Percentiles rank a stretch among this genome's conserved stretches.
Evolutionary conservation across 2,797 vertebrate species (phyloP).

Genomic region (Myiothlypis chrysogaster): DNA sequence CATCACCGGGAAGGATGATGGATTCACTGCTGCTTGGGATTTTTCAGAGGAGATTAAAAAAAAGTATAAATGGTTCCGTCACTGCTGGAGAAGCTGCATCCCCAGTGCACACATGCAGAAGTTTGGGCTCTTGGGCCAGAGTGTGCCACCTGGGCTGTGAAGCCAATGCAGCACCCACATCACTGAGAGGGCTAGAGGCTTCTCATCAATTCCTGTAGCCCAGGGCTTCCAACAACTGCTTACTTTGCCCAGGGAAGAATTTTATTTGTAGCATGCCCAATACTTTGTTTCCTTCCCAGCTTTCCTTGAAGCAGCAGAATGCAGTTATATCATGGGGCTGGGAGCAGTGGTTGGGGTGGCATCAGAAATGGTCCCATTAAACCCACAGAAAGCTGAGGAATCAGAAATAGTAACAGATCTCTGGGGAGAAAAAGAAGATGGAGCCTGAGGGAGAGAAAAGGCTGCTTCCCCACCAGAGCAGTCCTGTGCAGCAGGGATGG

Average conservation of each 20-base stretch:
- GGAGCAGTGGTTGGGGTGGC: accelerated
- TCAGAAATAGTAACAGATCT: background rate
- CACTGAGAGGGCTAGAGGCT: accelerated
- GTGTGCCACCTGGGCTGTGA: background rate
- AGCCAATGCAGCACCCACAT: accelerated
- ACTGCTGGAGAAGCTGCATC: background rate
- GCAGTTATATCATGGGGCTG: background rate
- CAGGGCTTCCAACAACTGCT: background rate
- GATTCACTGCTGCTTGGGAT: background rate
- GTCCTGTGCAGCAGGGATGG: background rate
- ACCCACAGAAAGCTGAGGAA: background rate
- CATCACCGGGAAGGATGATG: background rate
- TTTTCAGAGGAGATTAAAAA: background rate
- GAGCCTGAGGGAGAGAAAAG: background rate
- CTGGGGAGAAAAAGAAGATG: background rate
- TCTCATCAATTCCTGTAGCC: background rate
- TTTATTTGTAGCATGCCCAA: background rate
- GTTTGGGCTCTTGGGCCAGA: background rate
- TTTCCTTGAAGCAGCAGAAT: background rate
- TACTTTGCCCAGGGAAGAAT: background rate
- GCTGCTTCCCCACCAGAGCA: background rate
- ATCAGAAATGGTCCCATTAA: background rate
- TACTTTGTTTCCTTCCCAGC: background rate
- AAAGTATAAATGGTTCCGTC: background rate
- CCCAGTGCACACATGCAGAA: accelerated